Base-by-base conservation (phyloP, 2,797 vertebrate species). In the Halcyon chelicuti region DNA sequence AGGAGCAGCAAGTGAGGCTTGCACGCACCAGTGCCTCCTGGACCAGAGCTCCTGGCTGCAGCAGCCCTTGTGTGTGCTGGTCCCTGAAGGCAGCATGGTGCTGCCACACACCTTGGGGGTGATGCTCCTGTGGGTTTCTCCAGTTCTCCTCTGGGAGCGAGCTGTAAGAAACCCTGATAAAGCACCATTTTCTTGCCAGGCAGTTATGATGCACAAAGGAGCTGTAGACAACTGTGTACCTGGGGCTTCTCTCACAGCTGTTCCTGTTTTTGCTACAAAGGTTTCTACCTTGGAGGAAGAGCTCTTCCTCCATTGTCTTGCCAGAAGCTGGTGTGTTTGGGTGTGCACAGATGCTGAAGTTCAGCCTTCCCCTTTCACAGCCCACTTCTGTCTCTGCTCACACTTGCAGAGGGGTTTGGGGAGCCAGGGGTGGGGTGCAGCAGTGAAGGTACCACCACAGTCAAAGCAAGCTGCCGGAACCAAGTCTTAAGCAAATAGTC, bases 11-110 rank as follows among this genome's bases (percentile, higher is more conserved):
- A 37, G 42, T 4, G 14, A 51, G 46, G 35, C n/a, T 67, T 6
- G 52, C n/a, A 33, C 19, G 6, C 29, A 10, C 28, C 0, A 0
- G 47, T 35, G 5, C 35, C 21, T 39, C 33, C 44, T 0, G 3
- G 47, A 28, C 31, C 42, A 60, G 35, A 35, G 29, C 40, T 76
- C 23, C 39, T 1, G 6, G 51, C 54, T 1, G 0, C 17, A 28
- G 62, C 29, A 40, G 46, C 28, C 35, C 28, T 4, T 17, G 65
- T 0, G 3, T 46, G 16, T 47, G 11, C 31, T 29, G 65, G 35
- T 54, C 65, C 39, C 46, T 28, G 9, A 65, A 60, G 39, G 65
- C 29, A 28, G 28, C 8, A 1, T 4, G 26, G 57, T 70, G 11
- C 18, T 37, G 61, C 47, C 3, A 1, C 19, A 28, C 8, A 25